phyloP scores from a whole-genome alignment of 2,888 invertebrate genomes.

The Nephrotoma guestfalica region DNA sequence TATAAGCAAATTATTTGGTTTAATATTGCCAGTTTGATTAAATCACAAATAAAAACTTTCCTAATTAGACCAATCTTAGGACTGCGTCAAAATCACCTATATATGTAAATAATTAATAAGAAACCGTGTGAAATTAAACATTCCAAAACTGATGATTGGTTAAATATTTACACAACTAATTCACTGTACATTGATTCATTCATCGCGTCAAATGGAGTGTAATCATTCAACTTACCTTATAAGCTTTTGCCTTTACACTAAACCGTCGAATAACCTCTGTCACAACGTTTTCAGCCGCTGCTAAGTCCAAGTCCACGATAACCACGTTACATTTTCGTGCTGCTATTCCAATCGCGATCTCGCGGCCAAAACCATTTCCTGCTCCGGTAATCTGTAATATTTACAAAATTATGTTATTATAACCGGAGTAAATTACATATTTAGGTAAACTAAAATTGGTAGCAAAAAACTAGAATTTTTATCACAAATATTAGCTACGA shows the following conservation, averaged over 20 bases:
- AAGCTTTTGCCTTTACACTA: conserved; percentile 12
- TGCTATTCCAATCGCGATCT: conserved; percentile 16
- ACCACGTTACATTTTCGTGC: conserved; percentile 12
- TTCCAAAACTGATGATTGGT: neutral
- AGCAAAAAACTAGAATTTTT: no score
- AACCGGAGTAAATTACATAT: neutral
- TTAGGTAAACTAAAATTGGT: neutral
- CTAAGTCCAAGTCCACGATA: conserved; percentile 7
- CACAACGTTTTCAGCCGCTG: neutral
- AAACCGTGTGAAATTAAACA: neutral
- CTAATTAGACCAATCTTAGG: no score
- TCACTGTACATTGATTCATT: neutral
- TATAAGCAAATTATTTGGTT: no score
- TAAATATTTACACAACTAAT: neutral
- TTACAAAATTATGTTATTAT: neutral
- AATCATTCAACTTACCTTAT: neutral
- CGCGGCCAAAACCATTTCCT: conserved; percentile 19
- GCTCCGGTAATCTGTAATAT: conserved; percentile 18
- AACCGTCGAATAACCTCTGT: conserved; percentile 10
- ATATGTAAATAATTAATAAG: neutral
- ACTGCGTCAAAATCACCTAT: no score
- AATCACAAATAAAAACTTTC: no score
- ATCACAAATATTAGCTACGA: no score
- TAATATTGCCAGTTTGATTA: no score
- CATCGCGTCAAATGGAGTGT: neutral